A percentile compares a stretch with the other conserved stretches of the same genome.
Evolutionary conservation across 2,888 invertebrate species (phyloP).

Genomic region (Biston stratarius): DNA sequence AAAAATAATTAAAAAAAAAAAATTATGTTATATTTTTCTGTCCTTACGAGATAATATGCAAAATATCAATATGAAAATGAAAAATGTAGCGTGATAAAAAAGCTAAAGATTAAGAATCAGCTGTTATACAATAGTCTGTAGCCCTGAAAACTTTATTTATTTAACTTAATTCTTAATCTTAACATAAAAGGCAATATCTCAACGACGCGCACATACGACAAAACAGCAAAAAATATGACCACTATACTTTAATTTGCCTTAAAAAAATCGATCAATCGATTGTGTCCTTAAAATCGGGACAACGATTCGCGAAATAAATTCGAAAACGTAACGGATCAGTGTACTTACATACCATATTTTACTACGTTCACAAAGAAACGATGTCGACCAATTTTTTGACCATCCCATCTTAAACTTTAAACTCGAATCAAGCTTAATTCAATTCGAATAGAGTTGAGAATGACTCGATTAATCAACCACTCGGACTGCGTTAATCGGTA

Average conservation of each 20-base stretch:
- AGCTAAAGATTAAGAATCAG: not conserved
- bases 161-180: constrained; percentile 36
- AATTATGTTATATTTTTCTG: no score
- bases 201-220: constrained; percentile 31
- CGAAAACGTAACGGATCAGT: constrained; percentile 50
- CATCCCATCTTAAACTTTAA: constrained; percentile 25
- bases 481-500: constrained; percentile 53
- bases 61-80: not conserved
- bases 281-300: constrained; percentile 54
- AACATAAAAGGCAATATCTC: constrained; percentile 33
- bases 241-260: constrained; percentile 35
- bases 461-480: not conserved
- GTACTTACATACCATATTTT: constrained; percentile 49
- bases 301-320: constrained; percentile 57
- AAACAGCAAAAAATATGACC: constrained; percentile 31
- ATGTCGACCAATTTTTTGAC: constrained; percentile 49
- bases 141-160: constrained; percentile 35
- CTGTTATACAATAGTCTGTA: not conserved
- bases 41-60: no score
- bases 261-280: constrained; percentile 47
- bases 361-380: constrained; percentile 49
- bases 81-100: constrained; percentile 15
- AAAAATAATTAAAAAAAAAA: no score
- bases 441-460: constrained; percentile 32
- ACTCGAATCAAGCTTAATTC: constrained; percentile 19